Conservation (phyloP, 2,113 vertebrate genomes). For the Vimba vimba region DNA sequence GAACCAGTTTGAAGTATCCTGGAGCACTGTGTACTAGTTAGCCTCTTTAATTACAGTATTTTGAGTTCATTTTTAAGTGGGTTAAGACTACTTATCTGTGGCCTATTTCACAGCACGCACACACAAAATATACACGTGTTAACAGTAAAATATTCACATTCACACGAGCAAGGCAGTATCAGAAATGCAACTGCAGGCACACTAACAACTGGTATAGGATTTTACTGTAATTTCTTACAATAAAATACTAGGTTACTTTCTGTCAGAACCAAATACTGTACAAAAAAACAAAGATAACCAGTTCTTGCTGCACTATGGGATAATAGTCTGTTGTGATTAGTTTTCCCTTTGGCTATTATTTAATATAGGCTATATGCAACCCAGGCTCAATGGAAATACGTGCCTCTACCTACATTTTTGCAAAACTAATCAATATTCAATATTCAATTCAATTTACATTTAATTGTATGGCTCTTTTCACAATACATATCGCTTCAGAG, state of each 20-base stretch:
- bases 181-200: background rate
- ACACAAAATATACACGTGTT: background rate
- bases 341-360: background rate
- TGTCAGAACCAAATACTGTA: background rate
- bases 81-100: constrained; percentile 7
- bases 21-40: constrained; percentile 33
- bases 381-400: background rate
- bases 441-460: too few relatives aligned
- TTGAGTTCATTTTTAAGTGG: constrained; percentile 19
- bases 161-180: background rate
- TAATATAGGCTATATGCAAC: background rate
- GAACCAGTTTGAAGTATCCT: constrained; percentile 22
- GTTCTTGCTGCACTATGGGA: background rate
- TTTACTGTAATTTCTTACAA: background rate
- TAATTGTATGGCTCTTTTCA: too few relatives aligned
- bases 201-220: background rate
- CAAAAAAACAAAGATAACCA: background rate
- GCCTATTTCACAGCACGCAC: background rate
- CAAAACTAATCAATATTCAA: background rate
- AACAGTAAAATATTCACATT: background rate
- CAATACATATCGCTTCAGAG: too few relatives aligned
- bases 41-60: constrained; percentile 20
- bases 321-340: background rate
- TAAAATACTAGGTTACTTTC: background rate
- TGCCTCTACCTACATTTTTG: background rate